A percentile compares a stretch with the other conserved stretches of the same genome.
Conservation (phyloP, 1,140 invertebrate genomes). For the Vollenhovia emeryi region DNA sequence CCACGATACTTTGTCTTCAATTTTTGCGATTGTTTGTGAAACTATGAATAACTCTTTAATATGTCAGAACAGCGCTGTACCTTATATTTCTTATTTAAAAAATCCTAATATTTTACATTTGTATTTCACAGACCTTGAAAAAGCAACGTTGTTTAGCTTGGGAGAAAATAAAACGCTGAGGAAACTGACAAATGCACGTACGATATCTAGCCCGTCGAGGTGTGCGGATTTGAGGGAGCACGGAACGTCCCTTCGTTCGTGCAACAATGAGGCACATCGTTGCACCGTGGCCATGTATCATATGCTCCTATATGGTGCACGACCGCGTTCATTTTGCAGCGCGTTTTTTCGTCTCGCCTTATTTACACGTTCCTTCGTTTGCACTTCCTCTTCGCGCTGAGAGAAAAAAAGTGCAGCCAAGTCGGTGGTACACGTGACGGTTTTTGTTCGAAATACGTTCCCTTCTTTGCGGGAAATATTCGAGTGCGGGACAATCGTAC, state of each 20-base stretch:
- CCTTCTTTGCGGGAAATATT: background rate
- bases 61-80: background rate
- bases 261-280: constrained; percentile 41
- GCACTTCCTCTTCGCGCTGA: constrained; percentile 26
- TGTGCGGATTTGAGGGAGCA: constrained; percentile 6
- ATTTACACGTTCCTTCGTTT: constrained; percentile 42
- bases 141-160: background rate
- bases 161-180: background rate
- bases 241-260: constrained; percentile 11
- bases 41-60: background rate
- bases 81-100: background rate
- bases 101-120: background rate
- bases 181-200: constrained; percentile 8
- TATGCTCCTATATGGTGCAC: constrained; percentile 8
- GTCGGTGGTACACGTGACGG: background rate
- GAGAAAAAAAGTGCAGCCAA: constrained; percentile 5
- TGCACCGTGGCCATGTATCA: constrained; percentile 26
- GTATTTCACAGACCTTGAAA: background rate
- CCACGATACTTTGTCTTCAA: background rate
- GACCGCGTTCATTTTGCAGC: background rate
- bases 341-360: constrained; percentile 42
- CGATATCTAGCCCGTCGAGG: background rate
- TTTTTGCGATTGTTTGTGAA: background rate
- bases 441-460: constrained; percentile 20
- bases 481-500: background rate